Evolutionary conservation across 2,888 invertebrate genomes (phyloP), one percentile per base, ranked within the genome.

Genomic region (Asteroscopus sphinx): DNA sequence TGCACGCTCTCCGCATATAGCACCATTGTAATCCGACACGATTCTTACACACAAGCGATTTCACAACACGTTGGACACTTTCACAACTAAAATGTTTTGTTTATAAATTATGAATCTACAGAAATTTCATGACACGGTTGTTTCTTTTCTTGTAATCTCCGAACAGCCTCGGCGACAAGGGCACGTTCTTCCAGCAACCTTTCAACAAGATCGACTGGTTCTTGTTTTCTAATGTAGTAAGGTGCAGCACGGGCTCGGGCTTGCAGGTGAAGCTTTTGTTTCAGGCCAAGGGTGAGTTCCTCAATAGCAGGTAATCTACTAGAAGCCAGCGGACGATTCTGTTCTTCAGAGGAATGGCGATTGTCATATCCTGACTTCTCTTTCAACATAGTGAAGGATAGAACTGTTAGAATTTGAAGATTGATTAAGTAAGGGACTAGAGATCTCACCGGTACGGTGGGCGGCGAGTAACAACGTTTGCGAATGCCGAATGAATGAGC

Each of bases 11-110:
- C 93, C 91, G 93, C 94, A 93, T 94, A 94, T 94, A 94, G 94
- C 94, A 94, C 94, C 94, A 93, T 93, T 94, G 94, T 93, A 94
- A 94, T 87, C 93, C 91, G 94, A 94, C 92, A 94, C 93, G 93
- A 90, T 91, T 93, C 90, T 86, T 91, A 89, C 88, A 92, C 94
- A 93, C 93, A 91, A 90, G 89, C 92, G 91, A 94, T 94, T 94
- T 94, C 94, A 94, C 94, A 94, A 94, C 93, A 93, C 89, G 85
- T 87, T 91, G 88, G 87, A 91, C 92, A 94, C 94, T 94, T 94
- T 94, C 94, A 94, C 94, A 93, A 88, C 83, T 91, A 91, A 91
- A 93, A 92, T 90, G 90, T 93, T 90, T 92, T 91, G 88, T 90
- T 91, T 87, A 85, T 87, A 88, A 90, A 88, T 92, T 94, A 94